These are phyloP conservation scores for Dicrurus megarhynchus DNA, from an alignment of 2,113 vertebrate species.

Conservation along the genomic window DNA sequence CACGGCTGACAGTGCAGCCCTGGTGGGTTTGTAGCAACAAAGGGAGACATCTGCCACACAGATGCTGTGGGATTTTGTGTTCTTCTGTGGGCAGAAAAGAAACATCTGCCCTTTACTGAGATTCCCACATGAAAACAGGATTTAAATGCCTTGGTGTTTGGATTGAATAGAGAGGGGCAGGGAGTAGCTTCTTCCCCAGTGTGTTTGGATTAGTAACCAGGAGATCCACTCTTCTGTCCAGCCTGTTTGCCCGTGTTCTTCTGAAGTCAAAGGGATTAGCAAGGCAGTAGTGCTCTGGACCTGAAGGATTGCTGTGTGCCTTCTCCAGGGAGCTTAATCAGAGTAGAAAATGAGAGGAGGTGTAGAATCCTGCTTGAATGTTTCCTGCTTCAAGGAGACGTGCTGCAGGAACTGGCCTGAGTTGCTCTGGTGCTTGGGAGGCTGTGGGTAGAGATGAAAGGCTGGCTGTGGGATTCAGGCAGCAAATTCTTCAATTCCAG, in stretches of 20 bases:
- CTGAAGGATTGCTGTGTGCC: not conserved
- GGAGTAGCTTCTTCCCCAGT: not conserved
- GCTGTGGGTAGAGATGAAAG: not conserved
- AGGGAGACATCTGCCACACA: not conserved
- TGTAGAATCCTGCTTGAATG: not conserved
- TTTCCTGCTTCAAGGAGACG: not conserved
- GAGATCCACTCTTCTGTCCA: not conserved
- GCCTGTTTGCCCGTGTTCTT: not conserved
- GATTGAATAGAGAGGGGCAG: not conserved
- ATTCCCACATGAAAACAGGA: not conserved
- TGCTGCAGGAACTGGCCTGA: not conserved
- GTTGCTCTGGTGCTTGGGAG: not conserved
- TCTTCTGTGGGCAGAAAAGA: not conserved
- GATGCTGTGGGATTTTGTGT: not conserved
- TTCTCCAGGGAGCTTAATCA: not conserved
- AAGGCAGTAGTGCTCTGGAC: not conserved
- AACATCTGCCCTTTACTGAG: not conserved
- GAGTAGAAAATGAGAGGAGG: not conserved
- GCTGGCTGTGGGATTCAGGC: not conserved
- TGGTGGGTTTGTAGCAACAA: not conserved
- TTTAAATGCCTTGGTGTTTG: not conserved
- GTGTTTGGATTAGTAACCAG: not conserved
- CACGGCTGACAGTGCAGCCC: accelerated
- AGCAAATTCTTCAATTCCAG: not conserved
- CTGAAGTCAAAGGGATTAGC: not conserved